Conservation (phyloP, 2,888 invertebrate genomes). For the Thecophora atra region DNA sequence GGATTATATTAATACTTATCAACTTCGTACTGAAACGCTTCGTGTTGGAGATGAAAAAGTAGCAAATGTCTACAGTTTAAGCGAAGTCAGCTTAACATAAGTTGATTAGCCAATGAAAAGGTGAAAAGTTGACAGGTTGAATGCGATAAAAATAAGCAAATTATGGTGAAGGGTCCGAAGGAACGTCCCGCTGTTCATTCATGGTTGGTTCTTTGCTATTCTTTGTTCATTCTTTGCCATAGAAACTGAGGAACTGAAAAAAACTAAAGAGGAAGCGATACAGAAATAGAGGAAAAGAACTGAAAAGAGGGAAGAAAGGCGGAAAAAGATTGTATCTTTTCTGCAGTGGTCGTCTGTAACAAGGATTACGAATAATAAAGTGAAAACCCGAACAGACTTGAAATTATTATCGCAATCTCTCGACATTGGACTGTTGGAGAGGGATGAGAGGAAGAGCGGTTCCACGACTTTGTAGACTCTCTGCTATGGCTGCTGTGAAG, state of each 20-base stretch:
- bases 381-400: slow-evolving; percentile 21
- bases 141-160: slow-evolving; percentile 34
- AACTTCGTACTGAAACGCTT: no score
- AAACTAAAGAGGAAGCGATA: no score
- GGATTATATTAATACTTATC: no score
- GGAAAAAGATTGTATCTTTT: no score
- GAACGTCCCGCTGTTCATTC: background rate
- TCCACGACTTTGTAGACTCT: background rate
- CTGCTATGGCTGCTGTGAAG: background rate
- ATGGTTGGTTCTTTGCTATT: background rate
- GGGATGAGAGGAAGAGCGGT: background rate
- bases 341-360: background rate
- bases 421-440: slow-evolving; percentile 17
- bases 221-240: no score
- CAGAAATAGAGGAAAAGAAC: background rate
- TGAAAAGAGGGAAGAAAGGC: background rate
- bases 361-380: slow-evolving; percentile 34
- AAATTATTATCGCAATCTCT: slow-evolving; percentile 30
- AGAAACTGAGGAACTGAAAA: background rate
- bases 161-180: slow-evolving; percentile 26
- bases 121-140: slow-evolving; percentile 34
- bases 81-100: no score
- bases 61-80: no score
- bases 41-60: no score
- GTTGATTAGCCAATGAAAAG: slow-evolving; percentile 24